Evolutionary conservation across 2,888 invertebrate species (phyloP).

Genomic region (Hylaea fasciaria): DNA sequence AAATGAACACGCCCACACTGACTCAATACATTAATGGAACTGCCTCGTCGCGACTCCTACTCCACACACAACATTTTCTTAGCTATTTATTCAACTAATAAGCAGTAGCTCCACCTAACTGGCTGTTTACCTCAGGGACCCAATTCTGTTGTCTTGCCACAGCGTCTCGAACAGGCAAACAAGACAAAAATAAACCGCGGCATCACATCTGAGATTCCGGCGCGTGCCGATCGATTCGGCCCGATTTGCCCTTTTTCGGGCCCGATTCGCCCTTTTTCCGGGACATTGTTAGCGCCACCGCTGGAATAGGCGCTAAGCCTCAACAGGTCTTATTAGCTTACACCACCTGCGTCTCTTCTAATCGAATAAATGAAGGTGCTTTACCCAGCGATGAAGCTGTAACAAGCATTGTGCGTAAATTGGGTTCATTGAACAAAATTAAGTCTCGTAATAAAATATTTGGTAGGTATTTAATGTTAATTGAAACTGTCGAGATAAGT

Average conservation of each 20-base stretch:
- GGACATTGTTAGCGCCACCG: constrained; percentile 31
- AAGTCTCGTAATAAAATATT: constrained; percentile 1
- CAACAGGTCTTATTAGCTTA: constrained; percentile 42
- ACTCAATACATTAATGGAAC: not conserved
- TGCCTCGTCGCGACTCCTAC: no score
- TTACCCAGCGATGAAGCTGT: constrained; percentile 9
- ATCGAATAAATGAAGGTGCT: constrained; percentile 26
- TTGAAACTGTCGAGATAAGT: not conserved
- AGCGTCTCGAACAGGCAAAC: constrained; percentile 17
- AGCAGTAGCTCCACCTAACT: constrained; percentile 3
- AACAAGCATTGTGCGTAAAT: constrained; percentile 1
- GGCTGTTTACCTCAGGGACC: constrained; percentile 12
- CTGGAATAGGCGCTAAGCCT: constrained; percentile 25
- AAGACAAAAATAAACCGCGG: constrained; percentile 31
- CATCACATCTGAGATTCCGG: constrained; percentile 32
- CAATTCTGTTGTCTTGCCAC: constrained; percentile 24
- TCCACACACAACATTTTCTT: no score
- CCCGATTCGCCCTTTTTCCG: constrained; percentile 34
- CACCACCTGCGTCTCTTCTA: constrained; percentile 21
- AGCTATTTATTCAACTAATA: not conserved
- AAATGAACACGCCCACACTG: not conserved
- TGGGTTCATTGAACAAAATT: not conserved
- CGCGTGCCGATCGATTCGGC: constrained; percentile 38
- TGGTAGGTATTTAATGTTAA: not conserved
- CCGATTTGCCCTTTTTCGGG: constrained; percentile 35